These are phyloP conservation scores for Lithophane leautieri DNA, from an alignment of 2,888 invertebrate species.

Conservation along the genomic window DNA sequence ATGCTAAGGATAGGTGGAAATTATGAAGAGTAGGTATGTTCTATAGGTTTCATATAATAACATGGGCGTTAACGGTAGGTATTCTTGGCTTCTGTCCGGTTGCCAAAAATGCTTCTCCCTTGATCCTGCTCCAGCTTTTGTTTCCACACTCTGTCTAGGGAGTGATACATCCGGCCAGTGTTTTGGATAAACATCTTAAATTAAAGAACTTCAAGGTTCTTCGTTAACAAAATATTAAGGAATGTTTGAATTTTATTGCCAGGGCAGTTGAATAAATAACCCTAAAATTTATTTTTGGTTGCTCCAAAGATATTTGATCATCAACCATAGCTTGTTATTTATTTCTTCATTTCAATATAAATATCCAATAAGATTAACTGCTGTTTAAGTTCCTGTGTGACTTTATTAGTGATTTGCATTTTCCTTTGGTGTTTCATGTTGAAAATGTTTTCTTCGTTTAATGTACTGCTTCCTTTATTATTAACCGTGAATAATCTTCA, in stretches of 20 bases:
- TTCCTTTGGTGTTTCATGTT: neutral
- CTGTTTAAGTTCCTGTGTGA: conserved; percentile 3
- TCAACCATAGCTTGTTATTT: neutral
- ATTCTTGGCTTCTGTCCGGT: conserved; percentile 76
- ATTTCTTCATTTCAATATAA: conserved; percentile 13
- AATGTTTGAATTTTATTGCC: conserved; percentile 7
- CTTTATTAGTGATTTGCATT: conserved; percentile 5
- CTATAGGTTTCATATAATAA: conserved; percentile 61
- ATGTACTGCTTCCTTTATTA: conserved; percentile 2
- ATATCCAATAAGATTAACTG: neutral
- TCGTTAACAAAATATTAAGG: conserved; percentile 1
- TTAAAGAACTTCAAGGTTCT: conserved; percentile 39
- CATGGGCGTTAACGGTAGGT: conserved; percentile 70
- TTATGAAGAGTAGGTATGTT: conserved; percentile 35
- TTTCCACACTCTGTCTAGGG: conserved; percentile 71
- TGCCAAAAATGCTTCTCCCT: conserved; percentile 81
- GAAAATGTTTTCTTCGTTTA: conserved; percentile 5
- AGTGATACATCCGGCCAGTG: conserved; percentile 67
- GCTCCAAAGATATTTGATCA: conserved; percentile 10
- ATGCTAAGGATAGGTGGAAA: conserved; percentile 28
- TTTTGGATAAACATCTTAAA: conserved; percentile 58
- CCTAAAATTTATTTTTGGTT: neutral
- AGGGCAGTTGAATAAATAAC: conserved; percentile 31
- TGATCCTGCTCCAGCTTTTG: conserved; percentile 76
- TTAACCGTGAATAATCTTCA: neutral